phyloP scores from a whole-genome alignment of 2,888 invertebrate genomes.

The Acleris laterana region DNA sequence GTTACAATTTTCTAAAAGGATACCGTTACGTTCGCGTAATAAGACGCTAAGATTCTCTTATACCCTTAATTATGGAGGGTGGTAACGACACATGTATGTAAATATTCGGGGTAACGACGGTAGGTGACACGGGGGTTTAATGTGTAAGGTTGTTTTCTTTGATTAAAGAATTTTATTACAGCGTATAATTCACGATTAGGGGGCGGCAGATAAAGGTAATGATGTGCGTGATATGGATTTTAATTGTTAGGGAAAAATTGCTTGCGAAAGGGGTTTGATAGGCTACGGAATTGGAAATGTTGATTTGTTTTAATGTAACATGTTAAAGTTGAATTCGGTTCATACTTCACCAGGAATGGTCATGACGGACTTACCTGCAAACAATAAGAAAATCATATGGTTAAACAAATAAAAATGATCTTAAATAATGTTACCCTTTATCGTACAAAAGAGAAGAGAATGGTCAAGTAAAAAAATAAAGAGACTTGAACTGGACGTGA shows the following conservation, averaged over 20 bases:
- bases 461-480: too few species aligned
- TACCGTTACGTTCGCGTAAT: conserved; percentile 83
- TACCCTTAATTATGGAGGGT: conserved; percentile 82
- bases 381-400: background rate
- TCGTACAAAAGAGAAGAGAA: too few species aligned
- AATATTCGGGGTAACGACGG: conserved; percentile 80
- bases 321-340: too few species aligned
- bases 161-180: conserved; percentile 85
- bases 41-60: conserved; percentile 84
- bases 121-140: conserved; percentile 78
- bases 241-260: conserved; percentile 71
- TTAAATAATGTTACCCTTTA: background rate
- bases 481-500: too few species aligned
- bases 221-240: conserved; percentile 81
- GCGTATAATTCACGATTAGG: conserved; percentile 84
- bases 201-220: conserved; percentile 81
- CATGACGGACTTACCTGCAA: conserved; percentile 21
- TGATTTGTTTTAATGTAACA: too few species aligned
- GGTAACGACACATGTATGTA: conserved; percentile 84
- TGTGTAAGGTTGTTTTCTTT: conserved; percentile 83
- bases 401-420: background rate
- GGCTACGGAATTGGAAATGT: too few species aligned
- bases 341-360: too few species aligned
- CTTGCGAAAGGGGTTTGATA: conserved; percentile 28
- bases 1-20: conserved; percentile 84